Evolutionary conservation across 2,888 invertebrate species (phyloP), one percentile per base, ranked within the genome.

Genomic region (Antitype chi): DNA sequence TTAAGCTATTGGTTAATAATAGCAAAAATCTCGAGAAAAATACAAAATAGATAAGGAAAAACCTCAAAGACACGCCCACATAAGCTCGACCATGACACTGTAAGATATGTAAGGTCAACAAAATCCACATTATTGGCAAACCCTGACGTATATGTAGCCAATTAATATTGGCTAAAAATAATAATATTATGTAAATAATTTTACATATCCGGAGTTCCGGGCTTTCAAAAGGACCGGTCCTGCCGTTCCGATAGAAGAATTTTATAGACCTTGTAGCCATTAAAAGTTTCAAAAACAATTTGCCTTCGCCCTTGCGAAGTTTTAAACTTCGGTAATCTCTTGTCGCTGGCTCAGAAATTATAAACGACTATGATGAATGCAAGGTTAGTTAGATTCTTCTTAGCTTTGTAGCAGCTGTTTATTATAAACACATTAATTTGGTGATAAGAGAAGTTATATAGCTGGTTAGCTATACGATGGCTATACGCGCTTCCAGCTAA

Each of bases 211-310:
- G 55, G 63, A 66, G 2, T 82, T 76, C 64, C 25, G 74, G n/a
- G n/a, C 49, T 25, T 57, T 57, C 32, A 66, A 68, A 68, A 69
- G 23, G 60, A 47, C n/a, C 57, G 15, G 53, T 49, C 55, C 43
- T 52, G 49, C 60, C n/a, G 4, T n/a, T 43, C 23, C 23, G 38
- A 70, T 63, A 15, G 17, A 57, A 74, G 59, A 70, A 66, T 71
- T n/a, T 74, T 73, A 82, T 74, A 68, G 85, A 86, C 68, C 66
- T 69, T 52, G 15, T 43, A 28, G 23, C 64, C 70, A 62, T 75
- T 77, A 69, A 77, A 80, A 85, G 59, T 84, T 76, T 59, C 32
- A 28, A 76, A 78, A 80, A 67, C 70, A 85, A 71, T 80, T 71
- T 60, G 55, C 62, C 17, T 60, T 20, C 38, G 57, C 32, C 64